Evolutionary conservation across 2,888 invertebrate species (phyloP), one percentile per base, ranked within the genome.

Genomic region (Onchidella celtica): DNA sequence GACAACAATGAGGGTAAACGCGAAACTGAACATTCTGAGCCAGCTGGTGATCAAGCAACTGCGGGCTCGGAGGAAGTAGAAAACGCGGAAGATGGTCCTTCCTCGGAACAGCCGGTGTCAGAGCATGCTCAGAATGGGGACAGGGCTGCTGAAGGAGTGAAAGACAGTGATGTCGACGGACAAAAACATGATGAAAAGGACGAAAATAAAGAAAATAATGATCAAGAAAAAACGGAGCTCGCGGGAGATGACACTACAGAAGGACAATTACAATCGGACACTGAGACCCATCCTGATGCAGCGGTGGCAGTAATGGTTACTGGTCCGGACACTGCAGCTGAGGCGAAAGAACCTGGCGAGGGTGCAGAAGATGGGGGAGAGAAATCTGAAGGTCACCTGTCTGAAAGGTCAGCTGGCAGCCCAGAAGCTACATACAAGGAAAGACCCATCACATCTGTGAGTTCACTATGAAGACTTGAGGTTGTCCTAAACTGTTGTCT

Each of bases 351-450:
- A n/a, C n/a, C n/a, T n/a, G n/a, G n/a, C n/a, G n/a, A n/a, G n/a
- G n/a, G n/a, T n/a, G n/a, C n/a, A n/a, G n/a, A n/a, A n/a, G n/a
- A n/a, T n/a, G n/a, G n/a, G n/a, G n/a, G n/a, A n/a, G n/a, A n/a
- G n/a, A n/a, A n/a, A n/a, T 6, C 47, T 47, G 9, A 47, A 47
- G 47, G 47, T 11, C 9, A 6, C 6, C 17, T 47, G 47, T 11
- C 47, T 47, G 47, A 11, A 17, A 47, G 21, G 11, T 14, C 68
- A 36, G 14, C 9, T 47, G 72, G 6, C 17, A 38, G 47, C 27
- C 47, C 29, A 27, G 55, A 72, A 11, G 55, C 32, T 9, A 72
- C 72, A n/a, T 72, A 72, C 72, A 40, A 72, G 34, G 72, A 24
- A 9, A 6, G 55, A 47, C 47, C 55, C 21, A 72, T 72, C 32